Conservation (phyloP, 2,797 vertebrate genomes). For the Columba guinea region DNA sequence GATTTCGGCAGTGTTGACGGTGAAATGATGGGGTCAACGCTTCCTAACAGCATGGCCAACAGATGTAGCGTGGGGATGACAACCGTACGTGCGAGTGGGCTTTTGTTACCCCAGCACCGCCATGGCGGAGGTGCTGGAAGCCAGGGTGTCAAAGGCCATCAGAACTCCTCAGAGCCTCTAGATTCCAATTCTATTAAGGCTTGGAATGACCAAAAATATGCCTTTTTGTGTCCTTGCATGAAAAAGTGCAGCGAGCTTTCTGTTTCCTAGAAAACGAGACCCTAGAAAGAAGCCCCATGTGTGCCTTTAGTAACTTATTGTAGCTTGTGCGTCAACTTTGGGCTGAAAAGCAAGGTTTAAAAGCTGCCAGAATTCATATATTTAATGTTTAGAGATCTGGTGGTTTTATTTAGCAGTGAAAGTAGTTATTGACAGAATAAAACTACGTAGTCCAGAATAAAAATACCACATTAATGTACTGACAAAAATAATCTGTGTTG, state of each 20-base stretch:
- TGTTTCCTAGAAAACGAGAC: not conserved
- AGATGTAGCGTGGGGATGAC: conserved; percentile 56
- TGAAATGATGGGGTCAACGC: conserved; percentile 33
- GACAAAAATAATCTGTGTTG: not conserved
- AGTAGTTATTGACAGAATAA: conserved; percentile 12
- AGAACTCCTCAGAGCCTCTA: conserved; percentile 18
- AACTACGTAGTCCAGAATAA: not conserved
- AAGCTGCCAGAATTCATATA: not conserved
- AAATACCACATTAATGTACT: not conserved
- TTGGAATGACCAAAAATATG: not conserved
- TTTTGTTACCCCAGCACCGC: conserved; percentile 6
- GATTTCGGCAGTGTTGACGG: not conserved
- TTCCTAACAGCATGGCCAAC: conserved; percentile 22
- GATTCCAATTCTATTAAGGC: not conserved
- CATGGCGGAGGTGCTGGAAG: conserved; percentile 23
- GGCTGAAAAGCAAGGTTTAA: conserved; percentile 25
- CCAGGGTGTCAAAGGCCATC: conserved; percentile 50
- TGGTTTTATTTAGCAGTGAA: conserved; percentile 2
- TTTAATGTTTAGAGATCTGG: not conserved
- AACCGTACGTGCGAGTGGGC: not conserved
- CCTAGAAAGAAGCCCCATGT: not conserved
- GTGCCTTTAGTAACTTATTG: not conserved
- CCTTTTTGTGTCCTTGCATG: not conserved
- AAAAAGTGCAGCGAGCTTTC: not conserved
- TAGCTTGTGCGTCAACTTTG: not conserved